Conservation (phyloP, 2,797 vertebrate species). For the Allobates femoralis region DNA sequence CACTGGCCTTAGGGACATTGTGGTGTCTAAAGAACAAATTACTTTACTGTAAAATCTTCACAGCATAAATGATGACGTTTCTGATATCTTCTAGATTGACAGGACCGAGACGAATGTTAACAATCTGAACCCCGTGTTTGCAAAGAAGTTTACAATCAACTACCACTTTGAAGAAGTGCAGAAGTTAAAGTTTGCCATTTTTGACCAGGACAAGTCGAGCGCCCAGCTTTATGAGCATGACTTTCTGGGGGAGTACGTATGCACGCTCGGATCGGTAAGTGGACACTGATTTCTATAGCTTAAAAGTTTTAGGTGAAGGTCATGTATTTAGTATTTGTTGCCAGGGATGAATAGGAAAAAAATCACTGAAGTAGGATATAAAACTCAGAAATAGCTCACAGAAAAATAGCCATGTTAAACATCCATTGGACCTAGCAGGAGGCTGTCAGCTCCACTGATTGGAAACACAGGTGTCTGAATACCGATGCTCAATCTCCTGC, state of each 20-base stretch:
- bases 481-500: too few species aligned
- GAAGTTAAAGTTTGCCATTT: conserved; percentile 96
- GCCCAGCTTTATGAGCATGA: conserved; percentile 93
- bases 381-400: too few species aligned
- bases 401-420: too few species aligned
- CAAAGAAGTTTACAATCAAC: conserved; percentile 92
- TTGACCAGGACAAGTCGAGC: conserved; percentile 97
- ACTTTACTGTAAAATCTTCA: neutral
- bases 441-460: too few species aligned
- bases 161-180: conserved; percentile 98
- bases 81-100: conserved; percentile 77
- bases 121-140: conserved; percentile 96
- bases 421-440: too few species aligned
- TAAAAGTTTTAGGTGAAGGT: too few species aligned
- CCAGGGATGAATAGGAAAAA: too few species aligned
- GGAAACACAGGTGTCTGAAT: too few species aligned
- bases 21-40: neutral
- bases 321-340: too few species aligned
- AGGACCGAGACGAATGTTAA: conserved; percentile 96
- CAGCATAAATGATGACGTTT: neutral
- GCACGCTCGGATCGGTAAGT: conserved; percentile 90
- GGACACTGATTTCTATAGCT: neutral
- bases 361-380: too few species aligned
- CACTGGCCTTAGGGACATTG: too few species aligned
- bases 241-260: conserved; percentile 94